A percentile compares a stretch with the other conserved stretches of the same genome.
Conservation (phyloP, 92 coral and sea anemone species). For the Heliopora coerulea region DNA sequence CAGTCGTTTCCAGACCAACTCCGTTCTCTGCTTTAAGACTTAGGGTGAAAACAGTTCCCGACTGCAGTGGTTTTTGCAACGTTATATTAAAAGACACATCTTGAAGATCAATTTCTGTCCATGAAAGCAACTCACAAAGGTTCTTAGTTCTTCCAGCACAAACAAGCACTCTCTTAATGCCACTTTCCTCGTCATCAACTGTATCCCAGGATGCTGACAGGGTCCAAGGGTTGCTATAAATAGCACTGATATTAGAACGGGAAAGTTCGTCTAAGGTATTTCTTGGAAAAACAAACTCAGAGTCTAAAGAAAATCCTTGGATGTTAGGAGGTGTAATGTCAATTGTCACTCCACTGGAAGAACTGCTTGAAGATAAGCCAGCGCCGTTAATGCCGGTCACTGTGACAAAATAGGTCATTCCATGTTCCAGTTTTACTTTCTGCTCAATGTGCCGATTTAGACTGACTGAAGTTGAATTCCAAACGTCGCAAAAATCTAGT, state of each 20-base stretch:
- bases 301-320: conserved; percentile 39
- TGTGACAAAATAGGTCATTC: conserved; percentile 68
- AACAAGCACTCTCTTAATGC: conserved; percentile 51
- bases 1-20: conserved; percentile 63
- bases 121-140: conserved; percentile 55
- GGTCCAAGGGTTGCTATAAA: neutral
- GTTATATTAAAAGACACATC: conserved; percentile 18
- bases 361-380: conserved; percentile 65
- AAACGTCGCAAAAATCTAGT: conserved; percentile 70
- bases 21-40: conserved; percentile 69
- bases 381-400: conserved; percentile 88
- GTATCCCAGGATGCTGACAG: conserved; percentile 54
- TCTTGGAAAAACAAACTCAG: conserved; percentile 20
- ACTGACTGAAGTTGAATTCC: conserved; percentile 54
- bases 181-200: conserved; percentile 66
- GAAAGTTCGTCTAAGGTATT: neutral
- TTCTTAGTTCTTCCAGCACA: conserved; percentile 62
- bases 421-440: conserved; percentile 54
- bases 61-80: conserved; percentile 56
- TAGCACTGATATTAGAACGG: neutral
- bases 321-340: conserved; percentile 72
- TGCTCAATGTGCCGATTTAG: conserved; percentile 48
- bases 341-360: conserved; percentile 74
- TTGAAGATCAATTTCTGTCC: conserved; percentile 48
- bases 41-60: conserved; percentile 63